Conservation (phyloP, 23 tunicate species). For the Diplosoma virens region DNA sequence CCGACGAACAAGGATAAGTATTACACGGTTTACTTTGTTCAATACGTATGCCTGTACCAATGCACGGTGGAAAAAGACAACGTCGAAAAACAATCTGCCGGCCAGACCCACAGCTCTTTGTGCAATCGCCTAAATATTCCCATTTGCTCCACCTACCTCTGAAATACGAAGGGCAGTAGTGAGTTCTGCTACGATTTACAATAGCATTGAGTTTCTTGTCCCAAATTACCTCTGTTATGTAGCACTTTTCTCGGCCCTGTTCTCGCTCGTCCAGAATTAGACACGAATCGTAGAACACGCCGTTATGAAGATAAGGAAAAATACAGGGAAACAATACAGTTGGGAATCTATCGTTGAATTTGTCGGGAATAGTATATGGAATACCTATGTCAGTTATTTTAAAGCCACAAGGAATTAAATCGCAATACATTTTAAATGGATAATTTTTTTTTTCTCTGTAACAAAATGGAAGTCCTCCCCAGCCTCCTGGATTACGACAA, state of each 20-base stretch:
- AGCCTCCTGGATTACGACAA: slow-evolving; percentile 58
- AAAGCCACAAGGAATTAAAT: slow-evolving; percentile 37
- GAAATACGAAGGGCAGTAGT: slow-evolving; percentile 60
- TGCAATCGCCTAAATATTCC: slow-evolving; percentile 56
- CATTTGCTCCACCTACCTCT: slow-evolving; percentile 74
- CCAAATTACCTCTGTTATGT: neutral
- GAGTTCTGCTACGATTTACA: neutral
- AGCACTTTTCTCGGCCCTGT: slow-evolving; percentile 34
- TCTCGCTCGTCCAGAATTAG: neutral
- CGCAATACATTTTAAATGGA: slow-evolving; percentile 64
- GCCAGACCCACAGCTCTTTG: slow-evolving; percentile 60
- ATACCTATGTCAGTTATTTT: slow-evolving; percentile 34
- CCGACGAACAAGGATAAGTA: slow-evolving; percentile 47
- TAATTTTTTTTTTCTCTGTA: slow-evolving; percentile 28
- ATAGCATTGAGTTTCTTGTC: too few species aligned
- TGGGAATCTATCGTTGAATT: neutral
- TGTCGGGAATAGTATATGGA: slow-evolving; percentile 56
- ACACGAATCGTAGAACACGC: slow-evolving; percentile 14
- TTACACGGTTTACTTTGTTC: slow-evolving; percentile 44
- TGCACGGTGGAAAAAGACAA: slow-evolving; percentile 63
- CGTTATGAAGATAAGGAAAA: slow-evolving; percentile 9
- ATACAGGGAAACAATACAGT: slow-evolving; percentile 5
- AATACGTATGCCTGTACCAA: slow-evolving; percentile 32
- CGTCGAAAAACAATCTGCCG: slow-evolving; percentile 23
- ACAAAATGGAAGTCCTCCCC: slow-evolving; percentile 49